Percentiles rank a stretch among this genome's conserved stretches.
phyloP scores from a whole-genome alignment of 2,113 vertebrate genomes.

The Oreochromis spilurus region DNA sequence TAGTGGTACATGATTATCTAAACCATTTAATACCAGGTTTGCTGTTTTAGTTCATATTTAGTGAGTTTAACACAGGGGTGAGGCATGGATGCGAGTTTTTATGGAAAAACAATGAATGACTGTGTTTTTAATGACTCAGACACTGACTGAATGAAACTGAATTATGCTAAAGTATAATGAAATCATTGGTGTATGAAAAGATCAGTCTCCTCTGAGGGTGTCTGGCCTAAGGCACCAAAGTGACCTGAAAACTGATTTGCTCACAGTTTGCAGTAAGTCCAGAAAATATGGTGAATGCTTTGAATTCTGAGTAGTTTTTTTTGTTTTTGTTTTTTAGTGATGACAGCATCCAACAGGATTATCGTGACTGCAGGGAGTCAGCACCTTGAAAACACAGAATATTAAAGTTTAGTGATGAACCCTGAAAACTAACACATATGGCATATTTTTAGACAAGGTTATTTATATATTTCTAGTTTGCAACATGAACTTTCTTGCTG shows the following conservation, averaged over 20 bases:
- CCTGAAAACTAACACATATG: background rate
- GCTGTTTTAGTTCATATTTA: background rate
- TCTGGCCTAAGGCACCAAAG: background rate
- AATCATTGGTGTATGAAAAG: background rate
- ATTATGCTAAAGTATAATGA: background rate
- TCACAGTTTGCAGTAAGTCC: background rate
- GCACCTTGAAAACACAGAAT: background rate
- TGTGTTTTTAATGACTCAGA: background rate
- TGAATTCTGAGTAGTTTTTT: background rate
- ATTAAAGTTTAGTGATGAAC: background rate
- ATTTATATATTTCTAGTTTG: background rate
- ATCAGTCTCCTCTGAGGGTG: background rate
- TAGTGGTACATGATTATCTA: background rate
- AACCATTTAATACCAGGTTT: background rate
- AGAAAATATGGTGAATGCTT: background rate
- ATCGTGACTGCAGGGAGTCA: background rate
- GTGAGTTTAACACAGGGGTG: background rate
- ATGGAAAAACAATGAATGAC: background rate
- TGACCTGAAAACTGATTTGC: background rate
- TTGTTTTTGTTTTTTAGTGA: background rate
- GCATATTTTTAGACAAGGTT: background rate
- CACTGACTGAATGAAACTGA: background rate
- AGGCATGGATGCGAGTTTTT: fast-evolving
- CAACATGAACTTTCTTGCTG: background rate
- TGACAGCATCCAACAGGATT: background rate